Evolutionary conservation across 2,888 invertebrate genomes (phyloP), one percentile per base, ranked within the genome.

Genomic region (Hirtodrosophila trivittata): DNA sequence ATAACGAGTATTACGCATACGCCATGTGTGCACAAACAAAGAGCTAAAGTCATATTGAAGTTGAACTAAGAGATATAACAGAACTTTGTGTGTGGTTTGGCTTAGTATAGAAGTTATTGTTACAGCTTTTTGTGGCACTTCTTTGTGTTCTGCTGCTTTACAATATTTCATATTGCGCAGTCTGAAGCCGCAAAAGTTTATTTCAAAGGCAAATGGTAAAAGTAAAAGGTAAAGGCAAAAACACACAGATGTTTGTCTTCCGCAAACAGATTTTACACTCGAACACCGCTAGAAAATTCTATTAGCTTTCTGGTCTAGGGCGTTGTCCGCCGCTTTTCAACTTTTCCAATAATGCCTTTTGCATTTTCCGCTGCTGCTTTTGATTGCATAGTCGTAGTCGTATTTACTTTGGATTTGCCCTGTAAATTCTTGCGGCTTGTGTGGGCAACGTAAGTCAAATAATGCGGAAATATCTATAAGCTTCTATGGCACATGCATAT

Each of bases 181-280:
- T 26, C 10, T n/a, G 46, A 77, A 75, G 75, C 75, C 77, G 41
- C 66, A 75, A 64, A 75, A 59, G 60, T 65, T 54, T 39, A 52
- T 58, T 50, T 58, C 45, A n/a, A 35, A 10, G 5, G 5, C 2
- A 21, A 21, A 21, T 21, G 18, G 18, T 21, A 21, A 21, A 21
- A 5, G 18, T 21, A 21, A 3, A 21, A 21, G 5, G 18, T 5
- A 21, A 21, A 33, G 33, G 14, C 37, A 32, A 45, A 56, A 38
- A 14, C 51, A n/a, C 26, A 13, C 41, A 14, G 38, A 18, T 57
- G 51, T 68, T 76, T 62, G 66, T 52, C 75, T 75, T 78, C 64
- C 67, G 75, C 64, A 77, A 77, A 75, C 65, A 76, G 74, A 76
- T 72, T 76, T 56, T 39, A 38, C 41, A 42, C 55, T 56, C 38